These are phyloP conservation scores for Sesamia nonagrioides DNA, from an alignment of 1,140 invertebrate species.

Conservation along the genomic window DNA sequence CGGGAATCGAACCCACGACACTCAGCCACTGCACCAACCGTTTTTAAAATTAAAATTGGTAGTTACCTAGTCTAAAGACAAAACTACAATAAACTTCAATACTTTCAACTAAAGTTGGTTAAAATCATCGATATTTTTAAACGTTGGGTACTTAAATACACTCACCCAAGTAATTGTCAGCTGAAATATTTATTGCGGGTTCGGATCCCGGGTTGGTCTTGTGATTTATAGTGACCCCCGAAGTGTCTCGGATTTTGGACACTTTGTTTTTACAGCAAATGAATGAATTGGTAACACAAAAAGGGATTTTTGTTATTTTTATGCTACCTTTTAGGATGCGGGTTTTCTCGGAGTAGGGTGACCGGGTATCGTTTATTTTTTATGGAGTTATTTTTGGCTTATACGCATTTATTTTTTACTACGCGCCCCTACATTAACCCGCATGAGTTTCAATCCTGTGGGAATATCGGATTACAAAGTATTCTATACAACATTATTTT, in stretches of 20 bases:
- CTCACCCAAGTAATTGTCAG: conserved; percentile 70
- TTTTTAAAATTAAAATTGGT: too few species aligned
- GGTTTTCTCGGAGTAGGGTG: not conserved
- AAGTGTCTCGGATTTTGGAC: conserved; percentile 21
- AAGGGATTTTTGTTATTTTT: conserved; percentile 20
- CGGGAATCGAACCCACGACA: too few species aligned
- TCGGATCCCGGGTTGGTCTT: conserved; percentile 51
- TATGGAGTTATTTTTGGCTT: not conserved
- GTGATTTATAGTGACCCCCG: conserved; percentile 60
- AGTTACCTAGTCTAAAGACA: too few species aligned
- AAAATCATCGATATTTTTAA: conserved; percentile 19
- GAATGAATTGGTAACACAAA: conserved; percentile 35
- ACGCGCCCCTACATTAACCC: too few species aligned
- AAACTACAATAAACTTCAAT: too few species aligned
- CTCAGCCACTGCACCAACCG: too few species aligned
- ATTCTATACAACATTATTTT: too few species aligned
- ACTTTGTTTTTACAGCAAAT: conserved; percentile 37
- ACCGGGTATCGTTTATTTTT: not conserved
- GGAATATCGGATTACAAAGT: too few species aligned
- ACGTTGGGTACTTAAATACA: conserved; percentile 36
- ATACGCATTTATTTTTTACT: too few species aligned
- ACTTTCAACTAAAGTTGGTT: conserved; percentile 12
- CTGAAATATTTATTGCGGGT: conserved; percentile 65
- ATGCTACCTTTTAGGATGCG: not conserved
- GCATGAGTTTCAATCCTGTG: too few species aligned